These are phyloP conservation scores for Antennarius striatus DNA, from an alignment of 2,113 vertebrate species.

Conservation along the genomic window DNA sequence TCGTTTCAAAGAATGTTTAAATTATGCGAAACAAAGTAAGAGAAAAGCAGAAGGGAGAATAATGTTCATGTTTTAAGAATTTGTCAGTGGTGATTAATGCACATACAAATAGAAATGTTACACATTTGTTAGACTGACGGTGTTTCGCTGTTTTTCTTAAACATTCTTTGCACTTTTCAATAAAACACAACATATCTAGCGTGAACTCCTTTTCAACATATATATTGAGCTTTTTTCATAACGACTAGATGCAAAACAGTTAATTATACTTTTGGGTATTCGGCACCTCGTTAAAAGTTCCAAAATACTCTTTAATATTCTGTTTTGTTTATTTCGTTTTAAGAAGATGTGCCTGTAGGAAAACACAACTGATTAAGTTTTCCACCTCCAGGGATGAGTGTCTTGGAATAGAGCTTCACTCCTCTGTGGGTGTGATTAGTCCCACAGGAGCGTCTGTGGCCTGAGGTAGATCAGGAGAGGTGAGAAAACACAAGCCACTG, in stretches of 20 bases:
- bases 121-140: too few relatives aligned
- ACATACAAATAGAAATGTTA: too few relatives aligned
- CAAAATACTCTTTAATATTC: constrained; percentile 6
- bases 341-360: constrained; percentile 21
- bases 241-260: neutral
- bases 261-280: neutral
- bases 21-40: too few relatives aligned
- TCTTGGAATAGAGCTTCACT: constrained; percentile 30
- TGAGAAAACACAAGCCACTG: constrained; percentile 29
- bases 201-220: neutral
- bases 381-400: constrained; percentile 37
- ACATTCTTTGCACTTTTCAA: neutral
- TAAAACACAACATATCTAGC: neutral
- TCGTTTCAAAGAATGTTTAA: too few relatives aligned
- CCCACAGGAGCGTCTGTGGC: constrained; percentile 34
- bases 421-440: constrained; percentile 39
- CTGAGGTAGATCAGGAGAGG: constrained; percentile 27
- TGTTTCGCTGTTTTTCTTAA: too few relatives aligned
- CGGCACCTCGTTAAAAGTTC: neutral
- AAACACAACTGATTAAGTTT: constrained; percentile 41
- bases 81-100: too few relatives aligned
- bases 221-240: too few relatives aligned
- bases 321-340: constrained; percentile 15
- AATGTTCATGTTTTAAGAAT: too few relatives aligned
- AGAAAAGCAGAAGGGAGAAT: too few relatives aligned